Conservation (phyloP, 2,797 vertebrate species). For the Tragelaphus eurycerus region DNA sequence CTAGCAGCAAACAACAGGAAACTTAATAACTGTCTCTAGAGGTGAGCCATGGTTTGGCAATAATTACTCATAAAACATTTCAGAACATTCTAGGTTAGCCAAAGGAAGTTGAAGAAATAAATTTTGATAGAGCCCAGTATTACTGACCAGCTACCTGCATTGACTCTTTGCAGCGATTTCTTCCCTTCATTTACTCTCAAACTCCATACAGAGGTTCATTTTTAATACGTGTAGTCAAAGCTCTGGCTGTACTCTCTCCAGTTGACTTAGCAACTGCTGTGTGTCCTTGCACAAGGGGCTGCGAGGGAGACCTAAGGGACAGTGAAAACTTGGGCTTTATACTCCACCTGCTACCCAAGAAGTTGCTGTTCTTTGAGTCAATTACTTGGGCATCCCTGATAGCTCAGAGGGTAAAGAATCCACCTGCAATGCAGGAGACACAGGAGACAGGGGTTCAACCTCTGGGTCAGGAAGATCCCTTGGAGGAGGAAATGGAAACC, state of each 20-base stretch:
- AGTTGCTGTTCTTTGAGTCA: neutral
- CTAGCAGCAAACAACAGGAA: slow-evolving; percentile 31
- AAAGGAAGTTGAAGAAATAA: slow-evolving; percentile 21
- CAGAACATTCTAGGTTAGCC: neutral
- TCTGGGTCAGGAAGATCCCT: neutral
- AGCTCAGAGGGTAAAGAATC: neutral
- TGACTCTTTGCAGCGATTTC: neutral
- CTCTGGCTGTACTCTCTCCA: neutral
- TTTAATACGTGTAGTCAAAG: neutral
- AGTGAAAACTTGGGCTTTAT: neutral
- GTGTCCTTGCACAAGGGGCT: neutral
- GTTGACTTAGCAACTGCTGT: neutral
- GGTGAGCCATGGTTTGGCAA: neutral
- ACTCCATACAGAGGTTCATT: neutral
- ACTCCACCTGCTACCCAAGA: neutral
- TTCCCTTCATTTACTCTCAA: neutral
- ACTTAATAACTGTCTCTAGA: neutral
- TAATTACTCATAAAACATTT: slow-evolving; percentile 14
- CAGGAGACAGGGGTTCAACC: neutral
- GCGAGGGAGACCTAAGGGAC: neutral
- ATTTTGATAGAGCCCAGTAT: neutral
- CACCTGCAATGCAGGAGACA: neutral
- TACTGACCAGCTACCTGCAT: neutral
- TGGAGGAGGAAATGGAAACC: neutral
- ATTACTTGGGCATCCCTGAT: neutral